Evolutionary conservation across 1,140 invertebrate genomes (phyloP).

Genomic region (Lerema accius): DNA sequence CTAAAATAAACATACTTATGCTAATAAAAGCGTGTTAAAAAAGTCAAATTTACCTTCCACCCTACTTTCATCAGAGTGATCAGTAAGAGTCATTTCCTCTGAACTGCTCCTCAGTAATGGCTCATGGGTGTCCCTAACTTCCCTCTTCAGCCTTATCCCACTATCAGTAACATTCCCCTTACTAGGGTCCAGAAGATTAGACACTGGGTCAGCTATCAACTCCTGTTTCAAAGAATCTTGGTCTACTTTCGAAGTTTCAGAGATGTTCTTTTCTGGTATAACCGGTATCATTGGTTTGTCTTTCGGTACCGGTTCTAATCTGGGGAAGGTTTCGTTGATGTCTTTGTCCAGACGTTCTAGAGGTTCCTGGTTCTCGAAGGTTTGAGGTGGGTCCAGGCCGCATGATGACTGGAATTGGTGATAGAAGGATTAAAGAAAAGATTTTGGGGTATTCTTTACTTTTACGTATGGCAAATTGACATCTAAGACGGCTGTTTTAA

Average conservation of each 20-base stretch:
- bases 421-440: constrained; percentile 1
- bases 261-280: constrained; percentile 57
- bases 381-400: constrained; percentile 64
- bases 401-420: constrained; percentile 57
- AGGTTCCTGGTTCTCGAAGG: constrained; percentile 69
- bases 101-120: constrained; percentile 54
- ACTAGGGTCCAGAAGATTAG: constrained; percentile 54
- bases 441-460: no score
- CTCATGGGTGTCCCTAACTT: constrained; percentile 54
- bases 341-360: constrained; percentile 67
- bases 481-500: no score
- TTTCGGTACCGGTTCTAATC: constrained; percentile 50
- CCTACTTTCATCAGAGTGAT: constrained; percentile 50
- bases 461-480: no score
- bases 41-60: constrained; percentile 52
- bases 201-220: constrained; percentile 54
- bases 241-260: constrained; percentile 51
- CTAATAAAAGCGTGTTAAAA: no score
- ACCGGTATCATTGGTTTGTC: constrained; percentile 60
- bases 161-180: constrained; percentile 57
- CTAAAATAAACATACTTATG: no score
- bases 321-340: constrained; percentile 62
- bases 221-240: constrained; percentile 59
- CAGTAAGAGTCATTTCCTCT: constrained; percentile 58
- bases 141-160: constrained; percentile 51